Conservation (phyloP, 2,888 invertebrate species). For the Metopia argyrocephala region DNA sequence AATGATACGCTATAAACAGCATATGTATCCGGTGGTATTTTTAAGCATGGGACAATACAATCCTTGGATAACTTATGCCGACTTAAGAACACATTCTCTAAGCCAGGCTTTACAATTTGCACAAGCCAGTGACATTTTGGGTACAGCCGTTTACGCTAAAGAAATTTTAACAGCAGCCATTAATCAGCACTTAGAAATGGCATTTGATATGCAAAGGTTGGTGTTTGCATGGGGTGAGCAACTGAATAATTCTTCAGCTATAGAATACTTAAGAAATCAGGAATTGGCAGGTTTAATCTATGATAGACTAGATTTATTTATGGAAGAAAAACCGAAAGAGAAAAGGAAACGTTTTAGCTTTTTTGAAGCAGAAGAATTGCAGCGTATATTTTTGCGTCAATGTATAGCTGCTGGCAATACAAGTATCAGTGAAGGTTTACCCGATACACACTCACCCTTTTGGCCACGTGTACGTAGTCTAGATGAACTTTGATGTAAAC, state of each 20-base stretch:
- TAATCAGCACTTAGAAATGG: constrained; percentile 81
- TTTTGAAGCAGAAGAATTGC: constrained; percentile 69
- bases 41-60: constrained; percentile 78
- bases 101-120: constrained; percentile 90
- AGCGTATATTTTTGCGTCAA: constrained; percentile 70
- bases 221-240: constrained; percentile 98
- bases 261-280: constrained; percentile 89
- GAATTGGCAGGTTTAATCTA: constrained; percentile 97
- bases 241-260: constrained; percentile 89
- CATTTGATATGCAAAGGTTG: constrained; percentile 87
- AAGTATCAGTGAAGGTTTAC: constrained; percentile 27
- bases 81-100: constrained; percentile 88
- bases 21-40: constrained; percentile 96
- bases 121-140: constrained; percentile 88
- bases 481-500: constrained; percentile 28
- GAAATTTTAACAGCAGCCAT: constrained; percentile 82
- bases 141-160: constrained; percentile 93
- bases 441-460: constrained; percentile 55
- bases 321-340: constrained; percentile 54
- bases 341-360: constrained; percentile 70
- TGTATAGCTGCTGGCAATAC: constrained; percentile 66
- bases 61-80: constrained; percentile 84
- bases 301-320: constrained; percentile 86
- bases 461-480: constrained; percentile 51
- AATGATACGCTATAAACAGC: constrained; percentile 95